Conservation (phyloP, 2,797 vertebrate species). For the Hemitrygon akajei region DNA sequence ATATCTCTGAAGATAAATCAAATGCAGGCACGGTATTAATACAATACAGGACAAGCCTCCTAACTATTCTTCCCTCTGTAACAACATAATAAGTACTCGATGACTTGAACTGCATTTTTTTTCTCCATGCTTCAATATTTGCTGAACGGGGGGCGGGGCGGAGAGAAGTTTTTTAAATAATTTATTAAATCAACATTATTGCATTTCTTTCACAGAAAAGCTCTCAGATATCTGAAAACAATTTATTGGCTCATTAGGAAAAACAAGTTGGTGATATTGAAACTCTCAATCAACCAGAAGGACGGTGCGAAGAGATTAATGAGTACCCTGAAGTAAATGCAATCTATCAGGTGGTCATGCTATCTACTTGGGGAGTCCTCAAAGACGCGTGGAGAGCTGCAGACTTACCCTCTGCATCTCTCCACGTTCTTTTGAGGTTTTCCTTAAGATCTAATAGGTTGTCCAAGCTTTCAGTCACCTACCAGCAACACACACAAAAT, state of each 20-base stretch:
- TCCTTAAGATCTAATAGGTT: background rate
- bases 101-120: background rate
- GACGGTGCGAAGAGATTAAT: background rate
- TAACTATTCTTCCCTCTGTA: too few relatives aligned
- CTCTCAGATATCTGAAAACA: background rate
- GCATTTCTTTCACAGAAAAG: background rate
- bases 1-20: background rate
- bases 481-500: too few relatives aligned
- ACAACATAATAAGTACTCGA: background rate
- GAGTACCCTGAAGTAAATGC: background rate
- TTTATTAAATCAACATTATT: conserved; percentile 19
- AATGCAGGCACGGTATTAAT: background rate
- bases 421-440: too few relatives aligned
- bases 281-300: conserved; percentile 17
- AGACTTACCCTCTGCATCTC: background rate
- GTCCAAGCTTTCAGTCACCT: background rate
- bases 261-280: conserved; percentile 29
- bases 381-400: too few relatives aligned
- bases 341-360: background rate
- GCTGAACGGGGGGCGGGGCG: background rate
- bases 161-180: conserved; percentile 10
- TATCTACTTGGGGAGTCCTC: background rate
- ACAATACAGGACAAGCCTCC: background rate
- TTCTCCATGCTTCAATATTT: background rate
- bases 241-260: conserved; percentile 29